A percentile compares a stretch with the other conserved stretches of the same genome.
phyloP scores from a whole-genome alignment of 2,888 invertebrate species.

The Lasioglossum oenotherae region DNA sequence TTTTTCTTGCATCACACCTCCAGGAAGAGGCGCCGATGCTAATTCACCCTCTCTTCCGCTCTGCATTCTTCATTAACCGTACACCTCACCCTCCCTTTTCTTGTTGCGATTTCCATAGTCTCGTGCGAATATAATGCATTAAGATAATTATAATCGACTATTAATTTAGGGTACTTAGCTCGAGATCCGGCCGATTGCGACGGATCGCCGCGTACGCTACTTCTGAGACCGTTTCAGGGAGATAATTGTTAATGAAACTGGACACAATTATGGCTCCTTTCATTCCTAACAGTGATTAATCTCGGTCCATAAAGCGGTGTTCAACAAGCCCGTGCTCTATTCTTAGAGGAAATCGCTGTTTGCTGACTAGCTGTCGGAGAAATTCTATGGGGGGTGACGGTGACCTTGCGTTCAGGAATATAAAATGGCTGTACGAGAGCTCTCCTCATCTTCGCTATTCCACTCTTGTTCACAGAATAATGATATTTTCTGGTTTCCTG shows the following conservation, averaged over 20 bases:
- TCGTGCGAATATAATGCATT: conserved; percentile 60
- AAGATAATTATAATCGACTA: conserved; percentile 61
- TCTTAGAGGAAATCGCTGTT: background rate
- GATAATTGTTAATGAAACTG: conserved; percentile 5
- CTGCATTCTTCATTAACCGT: conserved; percentile 65
- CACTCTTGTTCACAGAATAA: background rate
- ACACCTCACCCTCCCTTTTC: conserved; percentile 63
- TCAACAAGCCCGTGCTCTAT: background rate
- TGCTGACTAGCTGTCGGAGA: background rate
- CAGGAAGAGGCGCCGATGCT: conserved; percentile 51
- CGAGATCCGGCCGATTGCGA: conserved; percentile 47
- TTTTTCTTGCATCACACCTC: background rate
- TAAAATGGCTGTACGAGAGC: background rate
- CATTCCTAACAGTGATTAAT: background rate
- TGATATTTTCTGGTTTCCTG: background rate
- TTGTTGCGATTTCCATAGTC: conserved; percentile 66
- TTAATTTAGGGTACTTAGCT: conserved; percentile 61
- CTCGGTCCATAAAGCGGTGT: background rate
- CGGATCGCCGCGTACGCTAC: conserved; percentile 7
- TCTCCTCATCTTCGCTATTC: background rate
- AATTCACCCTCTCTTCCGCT: conserved; percentile 61
- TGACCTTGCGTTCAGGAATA: background rate
- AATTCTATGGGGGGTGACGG: background rate
- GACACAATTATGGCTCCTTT: background rate
- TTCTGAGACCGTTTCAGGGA: background rate